Evolutionary conservation across 2,888 invertebrate genomes (phyloP), one percentile per base, ranked within the genome.

Genomic region (Meghimatium bilineatum): DNA sequence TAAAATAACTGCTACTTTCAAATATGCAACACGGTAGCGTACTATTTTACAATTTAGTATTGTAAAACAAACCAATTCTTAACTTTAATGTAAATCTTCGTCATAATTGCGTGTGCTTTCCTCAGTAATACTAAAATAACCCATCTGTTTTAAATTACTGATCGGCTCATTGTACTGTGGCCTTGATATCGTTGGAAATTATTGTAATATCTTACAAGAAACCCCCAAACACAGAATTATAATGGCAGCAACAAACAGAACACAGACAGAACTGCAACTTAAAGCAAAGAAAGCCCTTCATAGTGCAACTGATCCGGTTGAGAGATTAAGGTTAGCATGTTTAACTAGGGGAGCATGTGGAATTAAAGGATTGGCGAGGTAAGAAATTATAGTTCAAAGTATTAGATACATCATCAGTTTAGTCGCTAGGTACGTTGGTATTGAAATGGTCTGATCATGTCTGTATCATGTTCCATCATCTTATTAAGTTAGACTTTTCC

Each of bases 311-410:
- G 97, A 98, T 93, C 96, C 97, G 0, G 94, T 98, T 83, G 96
- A 98, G 94, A 96, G 96, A 92, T 94, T 99, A 88, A 95, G 98
- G 77, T 94, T 97, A 88, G 94, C 97, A 87, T 98, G 98, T 93
- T 95, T 98, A 80, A 95, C 96, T 0, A 95, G 98, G 85, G 99
- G 98, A 32, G 96, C 97, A 49, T 95, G 95, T 44, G 98, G 98
- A 81, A 97, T 99, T 92, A 95, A 98, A 90, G 97, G 96, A 0
- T 94, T 99, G 74, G 97, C 96, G 90, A 96, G 97, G 96, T 97
- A 93, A 94, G 36, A n/a, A 36, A 63, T 23, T 56, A 20, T 20
- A 23, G 49, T n/a, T n/a, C n/a, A n/a, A n/a, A n/a, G n/a, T n/a
- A n/a, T n/a, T n/a, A n/a, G n/a, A n/a, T n/a, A n/a, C n/a, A n/a